A percentile compares a stretch with the other conserved stretches of the same genome.
Evolutionary conservation across 2,888 invertebrate species (phyloP).

Genomic region (Trachelus troglodyta): DNA sequence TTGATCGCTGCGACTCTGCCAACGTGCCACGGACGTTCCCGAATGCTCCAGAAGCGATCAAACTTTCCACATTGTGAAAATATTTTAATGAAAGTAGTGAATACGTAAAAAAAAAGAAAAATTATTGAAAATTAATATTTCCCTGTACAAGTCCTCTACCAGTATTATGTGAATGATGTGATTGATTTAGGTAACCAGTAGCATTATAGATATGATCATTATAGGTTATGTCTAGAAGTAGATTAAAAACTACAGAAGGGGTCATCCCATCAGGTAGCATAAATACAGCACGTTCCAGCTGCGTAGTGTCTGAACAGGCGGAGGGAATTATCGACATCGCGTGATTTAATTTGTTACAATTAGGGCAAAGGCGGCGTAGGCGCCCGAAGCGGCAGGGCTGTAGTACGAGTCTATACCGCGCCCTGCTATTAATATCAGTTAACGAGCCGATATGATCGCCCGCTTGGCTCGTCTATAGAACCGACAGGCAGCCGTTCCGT

Average conservation of each 20-base stretch:
- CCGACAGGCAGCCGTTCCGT: conserved; percentile 6
- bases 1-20: too few relatives aligned
- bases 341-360: conserved; percentile 64
- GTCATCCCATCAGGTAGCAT: not conserved
- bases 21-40: not conserved
- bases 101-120: not conserved
- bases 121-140: not conserved
- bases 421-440: conserved; percentile 67
- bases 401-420: conserved; percentile 45
- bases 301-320: conserved; percentile 4
- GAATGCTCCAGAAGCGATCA: not conserved
- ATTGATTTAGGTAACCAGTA: not conserved
- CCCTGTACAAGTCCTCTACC: not conserved
- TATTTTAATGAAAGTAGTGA: not conserved
- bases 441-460: conserved; percentile 65
- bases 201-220: not conserved
- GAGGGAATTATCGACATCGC: conserved; percentile 42
- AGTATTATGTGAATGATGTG: not conserved
- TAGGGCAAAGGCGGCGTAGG: conserved; percentile 44
- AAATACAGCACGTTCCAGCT: conserved; percentile 6
- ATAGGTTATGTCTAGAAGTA: not conserved
- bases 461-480: conserved; percentile 33
- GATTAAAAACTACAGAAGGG: not conserved
- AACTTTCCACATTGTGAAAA: not conserved
- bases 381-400: conserved; percentile 23